Base-by-base conservation (phyloP, 1,140 invertebrate species). In the Saccostrea glomerata region DNA sequence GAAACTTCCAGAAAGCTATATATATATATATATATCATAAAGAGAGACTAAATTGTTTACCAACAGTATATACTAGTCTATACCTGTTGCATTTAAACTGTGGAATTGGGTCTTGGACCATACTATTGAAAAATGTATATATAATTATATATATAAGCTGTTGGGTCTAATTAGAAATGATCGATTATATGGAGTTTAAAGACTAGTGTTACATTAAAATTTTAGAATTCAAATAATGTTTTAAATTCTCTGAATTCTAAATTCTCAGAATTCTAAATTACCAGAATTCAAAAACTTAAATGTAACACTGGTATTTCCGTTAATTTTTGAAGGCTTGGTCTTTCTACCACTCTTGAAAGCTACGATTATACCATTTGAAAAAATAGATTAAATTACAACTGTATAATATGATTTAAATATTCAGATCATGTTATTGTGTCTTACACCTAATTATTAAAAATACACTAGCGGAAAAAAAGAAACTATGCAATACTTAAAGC, bases 11-110 rank as follows among this genome's bases (percentile, higher is more conserved):
- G 60, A 20, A 66, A 66, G 60, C 60, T 66, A 66, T 66, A 20
- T 66, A 66, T 2, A 36, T 66, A 66, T 66, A 20, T 66, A 66
- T 2, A 36, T 66, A 66, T 20, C 60, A 66, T 66, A 66, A 66
- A 66, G n/a, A 20, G 60, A 66, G 60, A 66, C 60, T 66, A 23
- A 66, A 66, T 66, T 66, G 60, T 66, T 66, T 20, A 66, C 60
- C 11, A 66, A 66, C 60, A 23, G 60, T 66, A 66, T 66, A 66
- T 66, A 36, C 30, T 36, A 36, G 30, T 36, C n/a, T n/a, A 66
- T 66, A 23, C 60, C 17, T 66, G 3, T 66, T 66, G 60, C 60
- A 66, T 66, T 66, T 66, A 66, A 66, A 66, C 60, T 20, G 60
- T 66, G 17, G 60, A 66, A 66, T 66, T 66, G 60, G 60, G 60